phyloP scores from a whole-genome alignment of 2,888 invertebrate species.

The Teinopalpus imperialis region DNA sequence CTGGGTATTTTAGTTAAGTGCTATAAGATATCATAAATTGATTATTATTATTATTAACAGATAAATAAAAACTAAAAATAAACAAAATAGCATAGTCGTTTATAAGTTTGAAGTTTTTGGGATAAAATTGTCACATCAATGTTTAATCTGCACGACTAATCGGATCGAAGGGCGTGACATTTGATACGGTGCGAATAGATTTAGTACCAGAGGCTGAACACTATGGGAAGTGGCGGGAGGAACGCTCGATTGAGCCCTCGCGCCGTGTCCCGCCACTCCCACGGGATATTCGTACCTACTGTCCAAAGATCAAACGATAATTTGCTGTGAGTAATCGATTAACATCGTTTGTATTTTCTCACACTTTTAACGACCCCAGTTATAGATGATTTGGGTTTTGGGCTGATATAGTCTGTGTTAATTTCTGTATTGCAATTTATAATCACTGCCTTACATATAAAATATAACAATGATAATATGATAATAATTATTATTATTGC shows the following conservation, averaged over 20 bases:
- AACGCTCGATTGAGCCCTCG: conserved; percentile 50
- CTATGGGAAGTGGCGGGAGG: conserved; percentile 46
- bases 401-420: too few relatives aligned
- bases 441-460: too few relatives aligned
- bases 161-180: conserved; percentile 54
- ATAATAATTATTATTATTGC: too few relatives aligned
- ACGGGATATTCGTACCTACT: conserved; percentile 38
- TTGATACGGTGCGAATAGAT: conserved; percentile 55
- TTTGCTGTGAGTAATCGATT: conserved; percentile 48
- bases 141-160: conserved; percentile 31
- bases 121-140: conserved; percentile 28
- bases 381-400: background rate
- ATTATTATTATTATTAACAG: too few relatives aligned
- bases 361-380: conserved; percentile 6
- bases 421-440: too few relatives aligned
- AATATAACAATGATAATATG: too few relatives aligned
- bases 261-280: conserved; percentile 50
- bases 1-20: too few relatives aligned
- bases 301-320: conserved; percentile 42
- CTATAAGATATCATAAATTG: too few relatives aligned
- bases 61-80: too few relatives aligned
- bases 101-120: conserved; percentile 11
- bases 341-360: conserved; percentile 36
- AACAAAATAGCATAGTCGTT: too few relatives aligned
- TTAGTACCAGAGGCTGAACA: conserved; percentile 38